These are phyloP conservation scores for Cephalotes varians DNA, from an alignment of 2,888 invertebrate genomes.

Conservation along the genomic window DNA sequence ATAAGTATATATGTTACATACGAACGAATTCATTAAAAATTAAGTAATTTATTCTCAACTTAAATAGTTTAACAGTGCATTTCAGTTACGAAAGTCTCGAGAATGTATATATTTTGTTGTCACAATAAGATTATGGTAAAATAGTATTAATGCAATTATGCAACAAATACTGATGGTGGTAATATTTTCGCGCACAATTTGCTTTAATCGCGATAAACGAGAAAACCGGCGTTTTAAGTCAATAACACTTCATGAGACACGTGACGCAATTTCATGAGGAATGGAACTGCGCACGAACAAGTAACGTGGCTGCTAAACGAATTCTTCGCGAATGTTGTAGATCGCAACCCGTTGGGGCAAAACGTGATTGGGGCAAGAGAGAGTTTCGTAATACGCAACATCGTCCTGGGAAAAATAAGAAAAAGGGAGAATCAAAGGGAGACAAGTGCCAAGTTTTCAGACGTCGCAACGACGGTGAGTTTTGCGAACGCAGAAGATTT, in stretches of 20 bases:
- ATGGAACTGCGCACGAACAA: constrained; percentile 11
- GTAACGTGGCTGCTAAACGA: constrained; percentile 53
- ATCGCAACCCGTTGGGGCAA: constrained; percentile 43
- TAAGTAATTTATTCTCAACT: neutral
- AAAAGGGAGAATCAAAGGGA: constrained; percentile 17
- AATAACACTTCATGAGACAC: constrained; percentile 45
- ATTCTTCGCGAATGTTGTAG: constrained; percentile 43
- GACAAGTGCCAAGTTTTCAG: constrained; percentile 32
- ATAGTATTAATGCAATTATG: constrained; percentile 6
- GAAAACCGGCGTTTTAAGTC: constrained; percentile 33
- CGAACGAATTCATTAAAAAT: neutral
- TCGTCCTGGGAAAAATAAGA: neutral
- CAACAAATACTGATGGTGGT: neutral
- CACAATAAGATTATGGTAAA: neutral
- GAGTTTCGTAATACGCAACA: constrained; percentile 17
- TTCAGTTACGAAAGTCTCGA: neutral
- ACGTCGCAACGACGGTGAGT: constrained; percentile 26
- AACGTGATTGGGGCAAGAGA: constrained; percentile 43
- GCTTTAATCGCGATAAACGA: constrained; percentile 33
- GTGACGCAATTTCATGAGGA: constrained; percentile 52
- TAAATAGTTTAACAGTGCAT: neutral
- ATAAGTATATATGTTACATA: neutral
- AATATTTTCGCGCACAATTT: constrained; percentile 28
- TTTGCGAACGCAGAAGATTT: constrained; percentile 18
- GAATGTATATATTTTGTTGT: neutral